Evolutionary conservation across 30 jellyfish, hydroid and myxozoan species (phyloP).

Genomic region (Hydractinia echinata): DNA sequence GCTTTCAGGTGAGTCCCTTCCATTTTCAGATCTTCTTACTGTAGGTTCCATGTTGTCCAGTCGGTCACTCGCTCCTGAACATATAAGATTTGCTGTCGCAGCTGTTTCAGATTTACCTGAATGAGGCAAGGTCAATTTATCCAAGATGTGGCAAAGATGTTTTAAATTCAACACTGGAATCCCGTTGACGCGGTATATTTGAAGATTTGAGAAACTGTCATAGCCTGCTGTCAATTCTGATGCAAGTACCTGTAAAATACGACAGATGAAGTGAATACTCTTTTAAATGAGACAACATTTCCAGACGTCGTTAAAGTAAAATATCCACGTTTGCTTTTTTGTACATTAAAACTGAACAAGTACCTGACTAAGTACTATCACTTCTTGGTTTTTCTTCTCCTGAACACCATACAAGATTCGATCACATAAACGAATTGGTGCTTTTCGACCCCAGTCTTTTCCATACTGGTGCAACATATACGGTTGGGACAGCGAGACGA

Average conservation of each 20-base stretch:
- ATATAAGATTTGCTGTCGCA: background rate
- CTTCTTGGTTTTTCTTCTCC: conserved; percentile 55
- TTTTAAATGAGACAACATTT: background rate
- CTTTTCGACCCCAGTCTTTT: conserved; percentile 62
- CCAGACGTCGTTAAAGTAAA: background rate
- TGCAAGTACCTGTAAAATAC: conserved; percentile 49
- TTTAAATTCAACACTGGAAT: conserved; percentile 53
- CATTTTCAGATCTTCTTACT: background rate
- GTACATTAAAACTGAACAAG: background rate
- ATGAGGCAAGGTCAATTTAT: conserved; percentile 51
- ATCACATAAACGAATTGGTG: conserved; percentile 64
- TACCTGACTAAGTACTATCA: conserved; percentile 65
- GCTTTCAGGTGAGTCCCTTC: background rate
- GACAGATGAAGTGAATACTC: background rate
- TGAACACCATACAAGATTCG: conserved; percentile 50
- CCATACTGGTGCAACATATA: conserved; percentile 73
- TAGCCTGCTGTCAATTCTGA: conserved; percentile 73
- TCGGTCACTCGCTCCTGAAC: background rate
- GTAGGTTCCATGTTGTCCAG: background rate
- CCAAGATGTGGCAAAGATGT: conserved; percentile 57
- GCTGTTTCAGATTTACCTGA: background rate
- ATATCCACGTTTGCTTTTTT: background rate
- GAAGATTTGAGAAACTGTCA: conserved; percentile 59
- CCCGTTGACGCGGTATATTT: conserved; percentile 61
- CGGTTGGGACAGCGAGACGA: conserved; percentile 65